Evolutionary conservation across 2,888 invertebrate genomes (phyloP).

Genomic region (Rhorus exstirpatorius): DNA sequence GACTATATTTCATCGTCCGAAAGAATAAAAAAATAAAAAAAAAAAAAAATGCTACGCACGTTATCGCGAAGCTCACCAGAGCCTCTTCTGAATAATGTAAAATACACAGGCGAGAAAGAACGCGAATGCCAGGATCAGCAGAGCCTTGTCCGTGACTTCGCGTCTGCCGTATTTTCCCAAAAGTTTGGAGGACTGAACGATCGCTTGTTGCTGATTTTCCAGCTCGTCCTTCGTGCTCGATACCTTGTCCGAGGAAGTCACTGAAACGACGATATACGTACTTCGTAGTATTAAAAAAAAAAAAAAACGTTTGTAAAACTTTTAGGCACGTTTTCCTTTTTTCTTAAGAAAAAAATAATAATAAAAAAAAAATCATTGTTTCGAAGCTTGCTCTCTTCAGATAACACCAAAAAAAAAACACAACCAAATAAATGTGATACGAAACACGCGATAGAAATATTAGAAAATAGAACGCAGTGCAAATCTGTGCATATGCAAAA

Average conservation of each 20-base stretch:
- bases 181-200: slow-evolving; percentile 95
- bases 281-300: neutral
- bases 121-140: slow-evolving; percentile 94
- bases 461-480: no score
- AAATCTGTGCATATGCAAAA: no score
- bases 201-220: slow-evolving; percentile 94
- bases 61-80: slow-evolving; percentile 88
- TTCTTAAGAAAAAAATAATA: no score
- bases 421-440: no score
- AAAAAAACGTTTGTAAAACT: neutral
- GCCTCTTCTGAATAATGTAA: slow-evolving; percentile 96
- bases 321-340: no score
- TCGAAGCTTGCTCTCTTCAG: no score
- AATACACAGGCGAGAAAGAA: slow-evolving; percentile 96
- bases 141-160: slow-evolving; percentile 97
- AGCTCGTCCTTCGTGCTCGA: slow-evolving; percentile 93
- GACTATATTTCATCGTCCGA: neutral
- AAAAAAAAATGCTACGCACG: neutral
- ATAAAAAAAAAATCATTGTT: no score
- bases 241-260: slow-evolving; percentile 87
- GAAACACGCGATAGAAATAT: no score
- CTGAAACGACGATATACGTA: slow-evolving; percentile 82
- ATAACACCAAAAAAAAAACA: no score
- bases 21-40: no score
- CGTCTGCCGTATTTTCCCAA: slow-evolving; percentile 97